These are phyloP conservation scores for Caenorhabditis sinica DNA, from an alignment of 2,888 invertebrate species.

Conservation along the genomic window DNA sequence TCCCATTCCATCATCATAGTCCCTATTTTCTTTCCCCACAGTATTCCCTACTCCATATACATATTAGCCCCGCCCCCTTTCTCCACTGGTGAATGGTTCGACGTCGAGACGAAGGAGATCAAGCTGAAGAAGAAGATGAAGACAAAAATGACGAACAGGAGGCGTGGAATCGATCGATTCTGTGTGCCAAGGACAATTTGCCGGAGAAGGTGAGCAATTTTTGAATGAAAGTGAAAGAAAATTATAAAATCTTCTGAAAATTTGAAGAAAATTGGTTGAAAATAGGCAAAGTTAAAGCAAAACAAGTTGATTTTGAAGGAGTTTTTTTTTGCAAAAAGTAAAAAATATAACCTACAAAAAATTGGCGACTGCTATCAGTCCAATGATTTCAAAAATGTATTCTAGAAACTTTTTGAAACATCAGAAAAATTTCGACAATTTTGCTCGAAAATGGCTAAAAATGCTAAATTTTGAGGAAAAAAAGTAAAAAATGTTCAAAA, in stretches of 20 bases:
- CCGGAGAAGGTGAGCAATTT: conserved; percentile 41
- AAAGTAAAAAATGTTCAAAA: conserved; percentile 4
- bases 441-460: not conserved
- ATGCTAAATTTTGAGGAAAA: not conserved
- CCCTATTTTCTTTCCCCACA: not conserved
- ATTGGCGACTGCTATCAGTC: too few relatives aligned
- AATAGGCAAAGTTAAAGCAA: not conserved
- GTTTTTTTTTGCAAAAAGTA: too few relatives aligned
- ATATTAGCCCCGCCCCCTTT: not conserved
- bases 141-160: conserved; percentile 29
- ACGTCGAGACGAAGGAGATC: not conserved
- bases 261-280: not conserved
- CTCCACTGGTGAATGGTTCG: not conserved
- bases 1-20: not conserved
- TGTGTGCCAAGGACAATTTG: conserved; percentile 38
- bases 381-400: too few relatives aligned
- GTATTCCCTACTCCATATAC: too few relatives aligned
- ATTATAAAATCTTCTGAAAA: not conserved
- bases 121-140: not conserved
- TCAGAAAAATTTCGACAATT: not conserved
- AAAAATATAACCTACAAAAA: too few relatives aligned
- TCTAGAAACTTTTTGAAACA: not conserved
- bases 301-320: not conserved
- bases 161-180: conserved; percentile 59
- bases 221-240: not conserved